These are phyloP conservation scores for Plectrocnemia conspersa DNA, from an alignment of 1,140 invertebrate species.

Conservation along the genomic window DNA sequence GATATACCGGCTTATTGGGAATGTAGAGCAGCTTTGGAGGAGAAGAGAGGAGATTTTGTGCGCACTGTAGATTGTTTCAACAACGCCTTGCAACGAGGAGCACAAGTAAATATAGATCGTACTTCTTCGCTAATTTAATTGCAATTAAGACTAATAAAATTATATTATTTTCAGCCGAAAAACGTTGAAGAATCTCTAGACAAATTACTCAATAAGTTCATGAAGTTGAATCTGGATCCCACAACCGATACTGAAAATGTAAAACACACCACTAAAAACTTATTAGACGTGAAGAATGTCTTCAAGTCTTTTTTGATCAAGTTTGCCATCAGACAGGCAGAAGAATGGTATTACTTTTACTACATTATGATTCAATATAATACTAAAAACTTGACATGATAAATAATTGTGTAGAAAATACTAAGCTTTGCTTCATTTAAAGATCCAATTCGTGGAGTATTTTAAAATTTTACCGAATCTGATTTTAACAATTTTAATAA, in stretches of 20 bases:
- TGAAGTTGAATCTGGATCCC: constrained; percentile 52
- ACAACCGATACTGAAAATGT: constrained; percentile 37
- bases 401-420: no score
- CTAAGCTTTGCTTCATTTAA: no score
- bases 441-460: no score
- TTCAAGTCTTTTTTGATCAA: constrained; percentile 55
- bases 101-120: constrained; percentile 43
- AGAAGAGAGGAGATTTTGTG: constrained; percentile 49
- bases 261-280: constrained; percentile 39
- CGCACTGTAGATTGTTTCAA: constrained; percentile 54
- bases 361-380: no score
- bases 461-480: no score
- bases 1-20: constrained; percentile 54
- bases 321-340: constrained; percentile 49
- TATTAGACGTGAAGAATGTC: constrained; percentile 51
- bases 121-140: no score
- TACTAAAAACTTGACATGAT: no score
- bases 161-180: constrained; percentile 41
- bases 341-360: constrained; percentile 36
- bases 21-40: constrained; percentile 53
- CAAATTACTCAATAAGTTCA: constrained; percentile 54
- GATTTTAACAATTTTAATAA: no score
- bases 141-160: constrained; percentile 5
- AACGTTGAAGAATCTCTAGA: constrained; percentile 51
- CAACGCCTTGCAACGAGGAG: constrained; percentile 52